phyloP scores from a whole-genome alignment of 2,113 vertebrate species.

The Puffinus mauretanicus region DNA sequence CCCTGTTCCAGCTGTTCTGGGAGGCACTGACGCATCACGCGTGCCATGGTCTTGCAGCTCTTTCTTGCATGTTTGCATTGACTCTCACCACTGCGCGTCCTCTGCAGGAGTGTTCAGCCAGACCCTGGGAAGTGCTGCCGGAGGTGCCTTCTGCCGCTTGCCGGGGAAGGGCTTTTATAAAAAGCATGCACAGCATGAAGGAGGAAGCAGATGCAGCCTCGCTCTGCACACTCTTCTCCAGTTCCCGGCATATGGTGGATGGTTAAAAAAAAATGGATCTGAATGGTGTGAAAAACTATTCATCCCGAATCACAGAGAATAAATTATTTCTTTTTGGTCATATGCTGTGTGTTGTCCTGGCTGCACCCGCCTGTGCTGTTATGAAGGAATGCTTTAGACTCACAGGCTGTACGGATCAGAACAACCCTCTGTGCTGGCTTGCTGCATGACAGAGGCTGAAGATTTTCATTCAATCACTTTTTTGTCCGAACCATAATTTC shows the following conservation, averaged over 20 bases:
- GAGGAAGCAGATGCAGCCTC: constrained; percentile 41
- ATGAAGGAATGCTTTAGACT: constrained; percentile 32
- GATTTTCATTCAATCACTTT: not conserved
- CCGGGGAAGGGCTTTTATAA: not conserved
- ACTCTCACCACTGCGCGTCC: not conserved
- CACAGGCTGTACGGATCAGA: not conserved
- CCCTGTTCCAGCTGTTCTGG: not conserved
- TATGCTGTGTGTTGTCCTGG: not conserved
- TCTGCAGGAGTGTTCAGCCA: not conserved
- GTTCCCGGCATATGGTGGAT: constrained; percentile 18
- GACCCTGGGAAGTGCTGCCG: not conserved
- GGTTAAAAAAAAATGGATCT: constrained; percentile 11
- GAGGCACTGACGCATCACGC: not conserved
- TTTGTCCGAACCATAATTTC: not conserved
- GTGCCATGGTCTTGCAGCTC: not conserved
- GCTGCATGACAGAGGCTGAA: not conserved
- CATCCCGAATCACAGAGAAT: constrained; percentile 38
- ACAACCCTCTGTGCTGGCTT: not conserved
- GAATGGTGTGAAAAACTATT: constrained; percentile 57
- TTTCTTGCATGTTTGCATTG: fast-evolving
- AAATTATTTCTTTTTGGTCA: constrained; percentile 52
- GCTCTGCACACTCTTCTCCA: not conserved
- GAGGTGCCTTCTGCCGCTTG: not conserved
- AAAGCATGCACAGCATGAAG: constrained; percentile 25
- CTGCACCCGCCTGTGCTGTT: not conserved